A percentile compares a stretch with the other conserved stretches of the same genome.
Evolutionary conservation across 2,888 invertebrate genomes (phyloP).

Genomic region (Tachina lurida): DNA sequence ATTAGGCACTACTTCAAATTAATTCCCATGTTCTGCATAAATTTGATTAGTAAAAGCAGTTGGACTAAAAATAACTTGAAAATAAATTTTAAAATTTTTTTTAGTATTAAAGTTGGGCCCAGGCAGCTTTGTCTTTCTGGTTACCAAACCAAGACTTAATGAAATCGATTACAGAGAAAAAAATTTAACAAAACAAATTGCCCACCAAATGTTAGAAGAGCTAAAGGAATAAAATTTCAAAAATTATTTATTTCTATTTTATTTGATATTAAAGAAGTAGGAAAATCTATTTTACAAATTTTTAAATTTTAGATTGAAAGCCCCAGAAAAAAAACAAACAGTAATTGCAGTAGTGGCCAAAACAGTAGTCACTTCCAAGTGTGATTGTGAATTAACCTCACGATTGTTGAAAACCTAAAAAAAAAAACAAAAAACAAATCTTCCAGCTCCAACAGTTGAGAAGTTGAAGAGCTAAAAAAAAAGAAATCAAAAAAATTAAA

Average conservation of each 20-base stretch:
- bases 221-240: background rate
- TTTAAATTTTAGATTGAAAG: conserved; percentile 43
- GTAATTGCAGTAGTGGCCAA: conserved; percentile 44
- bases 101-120: background rate
- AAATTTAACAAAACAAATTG: conserved; percentile 21
- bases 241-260: background rate
- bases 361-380: conserved; percentile 66
- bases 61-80: conserved; percentile 4
- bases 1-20: conserved; percentile 13
- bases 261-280: too few relatives aligned
- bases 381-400: conserved; percentile 65
- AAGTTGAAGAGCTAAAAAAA: conserved; percentile 29
- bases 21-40: conserved; percentile 29
- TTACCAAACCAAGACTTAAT: conserved; percentile 34
- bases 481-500: conserved; percentile 22
- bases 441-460: background rate
- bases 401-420: conserved; percentile 40
- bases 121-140: background rate
- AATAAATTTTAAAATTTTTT: background rate
- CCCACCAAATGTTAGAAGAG: conserved; percentile 36
- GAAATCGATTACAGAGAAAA: conserved; percentile 46
- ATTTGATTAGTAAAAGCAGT: conserved; percentile 30
- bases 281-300: background rate
- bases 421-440: conserved; percentile 6
- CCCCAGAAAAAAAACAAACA: background rate